Evolutionary conservation across 1,140 invertebrate species (phyloP).

Genomic region (Scaptodrosophila lebanonensis): DNA sequence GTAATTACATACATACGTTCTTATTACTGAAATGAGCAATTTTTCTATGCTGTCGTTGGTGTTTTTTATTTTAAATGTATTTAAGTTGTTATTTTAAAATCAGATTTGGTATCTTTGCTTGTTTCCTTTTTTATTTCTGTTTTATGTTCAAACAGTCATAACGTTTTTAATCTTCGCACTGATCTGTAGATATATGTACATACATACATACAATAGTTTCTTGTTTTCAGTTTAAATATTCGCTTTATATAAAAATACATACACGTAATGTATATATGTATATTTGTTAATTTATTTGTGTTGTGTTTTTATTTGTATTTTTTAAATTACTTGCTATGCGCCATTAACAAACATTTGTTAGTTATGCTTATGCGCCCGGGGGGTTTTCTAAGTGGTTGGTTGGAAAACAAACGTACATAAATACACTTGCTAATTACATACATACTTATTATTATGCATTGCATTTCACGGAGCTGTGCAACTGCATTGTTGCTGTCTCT

Average conservation of each 20-base stretch:
- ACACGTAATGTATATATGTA: conserved; percentile 8
- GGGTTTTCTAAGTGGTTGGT: no score
- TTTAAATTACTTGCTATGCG: not conserved
- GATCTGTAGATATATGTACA: conserved; percentile 20
- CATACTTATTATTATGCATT: no score
- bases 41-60: no score
- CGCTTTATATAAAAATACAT: conserved; percentile 44
- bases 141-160: not conserved
- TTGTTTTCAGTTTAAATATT: not conserved
- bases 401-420: no score
- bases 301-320: conserved; percentile 22
- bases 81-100: no score
- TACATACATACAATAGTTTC: conserved; percentile 4
- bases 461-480: no score
- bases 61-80: not conserved
- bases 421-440: no score
- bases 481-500: no score
- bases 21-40: no score
- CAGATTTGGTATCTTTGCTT: no score
- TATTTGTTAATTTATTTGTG: conserved; percentile 9
- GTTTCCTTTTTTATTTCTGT: no score
- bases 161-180: not conserved
- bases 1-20: no score
- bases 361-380: conserved; percentile 12
- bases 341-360: not conserved